Base-by-base conservation (phyloP, 2,888 invertebrate species). In the Plagodis pulveraria region DNA sequence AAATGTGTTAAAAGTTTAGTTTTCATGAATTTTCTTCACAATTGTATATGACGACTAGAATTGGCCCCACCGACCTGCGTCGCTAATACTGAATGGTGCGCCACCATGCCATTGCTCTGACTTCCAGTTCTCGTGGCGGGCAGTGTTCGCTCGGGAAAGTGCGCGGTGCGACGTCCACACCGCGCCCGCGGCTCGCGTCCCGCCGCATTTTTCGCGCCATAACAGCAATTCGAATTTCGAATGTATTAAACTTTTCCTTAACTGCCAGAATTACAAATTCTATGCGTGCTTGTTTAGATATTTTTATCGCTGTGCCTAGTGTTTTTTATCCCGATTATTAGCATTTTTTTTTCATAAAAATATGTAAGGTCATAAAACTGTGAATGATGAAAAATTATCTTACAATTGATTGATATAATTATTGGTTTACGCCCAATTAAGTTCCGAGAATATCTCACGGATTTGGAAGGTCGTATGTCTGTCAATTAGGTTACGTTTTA, bases 91-190 rank as follows among this genome's bases (percentile, higher is more conserved):
- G 22, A 22, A 22, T 22, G 22, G 22, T 22, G 22, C 22, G 22
- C 22, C 22, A 12, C 12, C 40, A 10, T 10, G 40, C 11, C 32
- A 44, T 4, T 10, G 48, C 38, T 48, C 55, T 32, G 41, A 41
- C 41, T 41, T n/a, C n/a, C 7, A 6, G 32, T 38, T 12, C 12
- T 43, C 12, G 47, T 12, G 40, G 11, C 35, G 22, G 43, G 38
- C 87, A 87, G 89, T 89, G 73, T 70, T 74, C 75, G 62, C 63
- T 74, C 78, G 81, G 78, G 66, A 61, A 66, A 81, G 80, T 77
- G 70, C 77, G 86, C 80, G 81, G 78, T 67, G 75, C 68, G 81
- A 88, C 89, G 89, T 83, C 57, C 71, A 8, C 36, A 36, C 46
- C 44, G 64, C 65, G 63, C 69, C 77, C 72, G 72, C 74, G 70